Evolutionary conservation across 2,888 invertebrate species (phyloP).

Genomic region (Pomacea canaliculata): DNA sequence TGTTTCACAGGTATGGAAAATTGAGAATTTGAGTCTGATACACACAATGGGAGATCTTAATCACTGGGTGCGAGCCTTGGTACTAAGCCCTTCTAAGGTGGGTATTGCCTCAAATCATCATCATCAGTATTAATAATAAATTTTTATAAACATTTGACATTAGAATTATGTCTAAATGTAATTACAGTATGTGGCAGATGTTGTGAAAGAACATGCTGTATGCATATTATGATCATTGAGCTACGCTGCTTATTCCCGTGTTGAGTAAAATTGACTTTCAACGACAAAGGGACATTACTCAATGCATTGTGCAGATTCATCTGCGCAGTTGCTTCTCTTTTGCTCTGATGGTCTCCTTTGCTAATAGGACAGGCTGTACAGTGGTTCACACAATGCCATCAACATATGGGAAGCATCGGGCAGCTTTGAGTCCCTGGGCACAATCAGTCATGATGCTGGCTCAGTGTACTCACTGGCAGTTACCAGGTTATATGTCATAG

Average conservation of each 20-base stretch:
- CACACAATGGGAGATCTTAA: slow-evolving; percentile 57
- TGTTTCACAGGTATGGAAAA: slow-evolving; percentile 58
- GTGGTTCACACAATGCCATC: slow-evolving; percentile 65
- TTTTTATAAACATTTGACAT: too few relatives aligned
- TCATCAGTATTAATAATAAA: too few relatives aligned
- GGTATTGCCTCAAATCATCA: slow-evolving; percentile 9
- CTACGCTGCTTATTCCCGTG: too few relatives aligned
- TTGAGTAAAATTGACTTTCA: too few relatives aligned
- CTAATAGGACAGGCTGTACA: slow-evolving; percentile 60
- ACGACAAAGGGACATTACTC: too few relatives aligned
- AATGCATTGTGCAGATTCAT: too few relatives aligned
- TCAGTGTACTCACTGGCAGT: slow-evolving; percentile 62
- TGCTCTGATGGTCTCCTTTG: not conserved
- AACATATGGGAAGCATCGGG: slow-evolving; percentile 62
- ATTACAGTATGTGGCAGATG: too few relatives aligned
- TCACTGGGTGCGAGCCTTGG: slow-evolving; percentile 65
- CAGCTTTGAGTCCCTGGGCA: slow-evolving; percentile 55
- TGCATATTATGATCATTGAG: too few relatives aligned
- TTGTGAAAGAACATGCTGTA: too few relatives aligned
- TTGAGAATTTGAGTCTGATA: slow-evolving; percentile 46
- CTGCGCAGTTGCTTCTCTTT: not conserved
- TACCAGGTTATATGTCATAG: slow-evolving; percentile 59
- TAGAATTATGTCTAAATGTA: too few relatives aligned
- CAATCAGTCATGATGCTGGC: slow-evolving; percentile 60
- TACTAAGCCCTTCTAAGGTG: slow-evolving; percentile 53